A percentile compares a stretch with the other conserved stretches of the same genome.
Evolutionary conservation across 2,797 vertebrate genomes (phyloP).

Genomic region (Danio jaintianensis): DNA sequence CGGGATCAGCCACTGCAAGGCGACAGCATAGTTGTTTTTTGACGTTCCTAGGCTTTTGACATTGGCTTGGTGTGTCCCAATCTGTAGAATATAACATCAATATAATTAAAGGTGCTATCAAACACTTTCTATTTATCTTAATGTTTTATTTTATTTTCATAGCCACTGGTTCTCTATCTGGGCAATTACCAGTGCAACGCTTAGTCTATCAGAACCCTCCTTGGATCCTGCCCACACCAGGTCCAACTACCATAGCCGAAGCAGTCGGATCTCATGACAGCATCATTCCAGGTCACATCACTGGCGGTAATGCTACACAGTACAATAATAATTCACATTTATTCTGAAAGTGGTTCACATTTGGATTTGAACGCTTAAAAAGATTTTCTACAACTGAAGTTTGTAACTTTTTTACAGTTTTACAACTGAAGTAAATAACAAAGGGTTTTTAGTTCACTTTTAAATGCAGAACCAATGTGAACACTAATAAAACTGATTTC

Average conservation of each 20-base stretch:
- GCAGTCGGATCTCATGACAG: constrained; percentile 9
- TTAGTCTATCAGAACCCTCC: constrained; percentile 66
- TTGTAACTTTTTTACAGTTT: too few relatives aligned
- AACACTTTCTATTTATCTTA: background rate
- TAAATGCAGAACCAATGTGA: background rate
- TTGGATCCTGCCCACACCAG: constrained; percentile 57
- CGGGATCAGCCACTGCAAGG: too few relatives aligned
- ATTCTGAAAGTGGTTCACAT: background rate
- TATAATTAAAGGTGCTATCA: background rate
- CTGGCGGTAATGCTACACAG: background rate
- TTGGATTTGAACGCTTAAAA: background rate
- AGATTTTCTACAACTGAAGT: background rate
- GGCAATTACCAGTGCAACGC: rapidly evolving
- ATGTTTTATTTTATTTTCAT: background rate
- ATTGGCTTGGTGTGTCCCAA: too few relatives aligned
- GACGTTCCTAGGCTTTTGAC: too few relatives aligned
- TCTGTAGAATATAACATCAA: too few relatives aligned
- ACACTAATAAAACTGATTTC: background rate
- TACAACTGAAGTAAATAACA: background rate
- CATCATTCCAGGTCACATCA: constrained; percentile 51
- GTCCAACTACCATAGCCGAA: background rate
- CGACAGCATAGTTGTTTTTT: too few relatives aligned
- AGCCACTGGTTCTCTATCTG: background rate
- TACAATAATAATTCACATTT: background rate
- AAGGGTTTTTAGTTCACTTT: background rate